Conservation (phyloP, 2,888 invertebrate genomes). For the Lysandra coridon region DNA sequence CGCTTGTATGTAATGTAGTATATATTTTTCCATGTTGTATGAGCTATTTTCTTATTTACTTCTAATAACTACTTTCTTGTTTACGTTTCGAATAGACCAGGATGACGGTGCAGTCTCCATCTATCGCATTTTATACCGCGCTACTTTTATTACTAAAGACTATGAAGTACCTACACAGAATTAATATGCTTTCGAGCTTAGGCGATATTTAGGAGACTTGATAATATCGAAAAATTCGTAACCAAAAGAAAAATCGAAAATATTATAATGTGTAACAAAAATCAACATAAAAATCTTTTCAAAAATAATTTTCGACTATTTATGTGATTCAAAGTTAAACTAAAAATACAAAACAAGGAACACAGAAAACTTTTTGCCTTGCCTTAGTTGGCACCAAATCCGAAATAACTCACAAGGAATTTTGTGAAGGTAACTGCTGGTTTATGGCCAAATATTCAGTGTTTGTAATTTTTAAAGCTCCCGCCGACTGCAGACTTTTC, state of each 20-base stretch:
- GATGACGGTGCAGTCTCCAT: not conserved
- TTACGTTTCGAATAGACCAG: too few species aligned
- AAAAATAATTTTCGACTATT: not conserved
- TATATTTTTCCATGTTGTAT: too few species aligned
- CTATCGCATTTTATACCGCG: not conserved
- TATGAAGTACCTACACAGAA: not conserved
- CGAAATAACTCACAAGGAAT: slow-evolving; percentile 3
- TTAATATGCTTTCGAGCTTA: not conserved
- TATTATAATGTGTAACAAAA: too few species aligned
- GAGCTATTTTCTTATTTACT: not conserved
- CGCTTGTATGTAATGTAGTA: too few species aligned
- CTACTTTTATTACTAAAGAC: not conserved
- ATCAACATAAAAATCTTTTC: too few species aligned
- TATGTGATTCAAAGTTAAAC: not conserved
- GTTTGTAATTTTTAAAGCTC: not conserved
- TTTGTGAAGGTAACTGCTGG: slow-evolving; percentile 3
- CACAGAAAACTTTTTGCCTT: not conserved
- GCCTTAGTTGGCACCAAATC: slow-evolving; percentile 12
- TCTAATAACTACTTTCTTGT: not conserved
- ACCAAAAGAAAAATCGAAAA: too few species aligned
- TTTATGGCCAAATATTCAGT: slow-evolving; percentile 14
- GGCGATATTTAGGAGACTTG: not conserved
- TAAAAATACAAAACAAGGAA: not conserved
- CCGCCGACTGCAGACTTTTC: too few species aligned
- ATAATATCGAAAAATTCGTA: not conserved